Evolutionary conservation across 2,888 invertebrate genomes (phyloP).

Genomic region (Drosophila tripunctata): DNA sequence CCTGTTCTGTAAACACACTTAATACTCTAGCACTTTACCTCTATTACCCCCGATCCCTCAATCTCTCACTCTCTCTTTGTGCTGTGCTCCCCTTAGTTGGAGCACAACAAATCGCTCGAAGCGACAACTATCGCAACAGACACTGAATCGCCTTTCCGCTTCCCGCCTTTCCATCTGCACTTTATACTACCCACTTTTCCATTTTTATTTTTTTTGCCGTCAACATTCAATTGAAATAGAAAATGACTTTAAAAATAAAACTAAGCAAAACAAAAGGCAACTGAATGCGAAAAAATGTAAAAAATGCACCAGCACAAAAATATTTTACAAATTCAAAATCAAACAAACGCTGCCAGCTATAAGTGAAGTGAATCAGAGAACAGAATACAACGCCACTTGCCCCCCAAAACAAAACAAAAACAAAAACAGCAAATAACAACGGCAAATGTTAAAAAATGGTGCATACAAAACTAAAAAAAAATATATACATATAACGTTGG

Average conservation of each 20-base stretch:
- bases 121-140: slow-evolving; percentile 64
- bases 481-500: not conserved
- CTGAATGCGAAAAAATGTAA: slow-evolving; percentile 47
- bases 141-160: not conserved
- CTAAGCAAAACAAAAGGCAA: slow-evolving; percentile 41
- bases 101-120: slow-evolving; percentile 66
- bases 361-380: slow-evolving; percentile 68
- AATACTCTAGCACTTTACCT: not conserved
- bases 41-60: not conserved
- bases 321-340: slow-evolving; percentile 78
- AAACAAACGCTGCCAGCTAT: slow-evolving; percentile 75
- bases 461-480: not conserved
- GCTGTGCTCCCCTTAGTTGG: slow-evolving; percentile 6
- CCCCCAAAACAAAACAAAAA: slow-evolving; percentile 16
- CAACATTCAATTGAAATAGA: slow-evolving; percentile 29
- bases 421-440: not conserved
- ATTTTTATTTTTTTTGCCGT: not conserved
- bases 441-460: slow-evolving; percentile 5
- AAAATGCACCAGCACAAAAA: slow-evolving; percentile 71
- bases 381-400: slow-evolving; percentile 43
- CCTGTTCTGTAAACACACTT: not conserved
- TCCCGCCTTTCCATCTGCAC: not conserved
- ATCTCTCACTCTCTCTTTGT: not conserved
- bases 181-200: not conserved
- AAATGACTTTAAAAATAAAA: slow-evolving; percentile 17